Evolutionary conservation across 2,888 invertebrate genomes (phyloP), one percentile per base, ranked within the genome.

Genomic region (Lasioglossum villosulum): DNA sequence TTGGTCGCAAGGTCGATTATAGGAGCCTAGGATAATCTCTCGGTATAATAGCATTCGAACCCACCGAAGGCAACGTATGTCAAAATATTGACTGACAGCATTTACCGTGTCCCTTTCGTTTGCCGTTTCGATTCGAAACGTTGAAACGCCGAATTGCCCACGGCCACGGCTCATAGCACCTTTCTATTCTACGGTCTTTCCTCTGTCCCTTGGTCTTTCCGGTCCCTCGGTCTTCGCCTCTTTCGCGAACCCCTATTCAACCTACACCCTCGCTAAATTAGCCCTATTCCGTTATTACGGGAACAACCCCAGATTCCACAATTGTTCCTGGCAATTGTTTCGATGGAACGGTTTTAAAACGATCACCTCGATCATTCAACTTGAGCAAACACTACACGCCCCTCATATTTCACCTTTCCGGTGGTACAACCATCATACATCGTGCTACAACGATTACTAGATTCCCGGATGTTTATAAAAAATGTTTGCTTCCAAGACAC

Each of bases 51-150:
- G 82, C 71, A 86, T 34, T 34, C 34, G 74, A 75, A 76, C 80
- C 80, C 76, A 83, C 84, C 82, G 80, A 73, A 83, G 45, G 73
- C 70, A 79, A 72, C 39, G 76, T 82, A 42, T 88, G 91, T 91
- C 91, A 91, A 80, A 91, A 91, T 91, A 91, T 91, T 91, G 88
- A 89, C 90, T 78, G 56, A 72, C 52, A 83, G 42, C 72, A 14
- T 68, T 82, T 75, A 80, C 74, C 66, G 48, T 73, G 78, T 81
- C 77, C 81, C 77, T 80, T 86, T 76, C 77, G 63, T 27, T 39
- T 75, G 71, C 75, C 82, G 45, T 39, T 37, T 12, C 39, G 56
- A n/a, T 56, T 56, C 56, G 56, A 56, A 56, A 56, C n/a, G 12
- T 56, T n/a, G 56, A 12, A n/a, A 34, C 52, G 42, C 73, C 16